These are phyloP conservation scores for Baronia brevicornis DNA, from an alignment of 2,888 invertebrate genomes.

Conservation along the genomic window DNA sequence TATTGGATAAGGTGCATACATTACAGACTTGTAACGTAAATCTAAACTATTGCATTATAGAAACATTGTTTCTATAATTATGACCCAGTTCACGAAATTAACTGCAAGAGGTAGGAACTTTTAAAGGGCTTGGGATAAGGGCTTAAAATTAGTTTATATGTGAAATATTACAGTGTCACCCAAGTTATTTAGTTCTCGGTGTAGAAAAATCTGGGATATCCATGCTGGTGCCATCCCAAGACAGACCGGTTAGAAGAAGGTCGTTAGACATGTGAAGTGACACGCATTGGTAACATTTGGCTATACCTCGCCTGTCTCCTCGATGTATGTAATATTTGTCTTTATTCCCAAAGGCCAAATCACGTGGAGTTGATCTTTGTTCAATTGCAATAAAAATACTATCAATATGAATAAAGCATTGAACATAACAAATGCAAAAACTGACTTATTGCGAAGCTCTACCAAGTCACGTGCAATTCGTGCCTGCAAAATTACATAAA, in stretches of 20 bases:
- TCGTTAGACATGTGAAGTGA: slow-evolving; percentile 72
- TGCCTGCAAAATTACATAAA: slow-evolving; percentile 81
- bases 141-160: slow-evolving; percentile 37
- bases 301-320: slow-evolving; percentile 93
- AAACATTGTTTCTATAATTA: slow-evolving; percentile 15
- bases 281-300: slow-evolving; percentile 66
- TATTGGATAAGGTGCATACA: slow-evolving; percentile 34
- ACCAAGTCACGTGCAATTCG: slow-evolving; percentile 92
- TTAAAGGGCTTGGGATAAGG: slow-evolving; percentile 30
- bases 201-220: slow-evolving; percentile 44
- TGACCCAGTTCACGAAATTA: background rate
- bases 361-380: slow-evolving; percentile 98
- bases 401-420: slow-evolving; percentile 99
- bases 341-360: slow-evolving; percentile 97
- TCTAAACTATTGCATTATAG: slow-evolving; percentile 17
- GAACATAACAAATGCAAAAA: slow-evolving; percentile 99
- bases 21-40: slow-evolving; percentile 22
- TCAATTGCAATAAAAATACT: slow-evolving; percentile 98
- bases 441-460: slow-evolving; percentile 97
- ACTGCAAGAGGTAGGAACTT: slow-evolving; percentile 26
- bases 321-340: slow-evolving; percentile 95
- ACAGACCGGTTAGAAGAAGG: slow-evolving; percentile 72
- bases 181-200: slow-evolving; percentile 55
- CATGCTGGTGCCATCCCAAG: slow-evolving; percentile 70
- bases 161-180: slow-evolving; percentile 50